phyloP scores from a whole-genome alignment of 2,888 invertebrate species.

The Acleris laterana region DNA sequence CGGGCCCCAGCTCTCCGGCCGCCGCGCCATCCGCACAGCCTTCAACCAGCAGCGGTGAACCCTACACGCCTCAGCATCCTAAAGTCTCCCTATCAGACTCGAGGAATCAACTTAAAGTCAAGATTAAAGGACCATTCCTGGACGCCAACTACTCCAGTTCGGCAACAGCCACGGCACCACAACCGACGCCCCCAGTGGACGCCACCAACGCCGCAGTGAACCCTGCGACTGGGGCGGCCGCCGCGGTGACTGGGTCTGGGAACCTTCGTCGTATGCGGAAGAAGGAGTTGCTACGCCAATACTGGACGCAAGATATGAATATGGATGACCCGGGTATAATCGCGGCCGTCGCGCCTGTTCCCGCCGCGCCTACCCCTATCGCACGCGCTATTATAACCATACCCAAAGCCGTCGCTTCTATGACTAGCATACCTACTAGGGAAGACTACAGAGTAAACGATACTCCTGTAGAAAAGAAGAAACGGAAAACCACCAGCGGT shows the following conservation, averaged over 20 bases:
- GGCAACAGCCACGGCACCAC: constrained; percentile 83
- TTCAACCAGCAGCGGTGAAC: constrained; percentile 14
- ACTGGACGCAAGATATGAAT: constrained; percentile 93
- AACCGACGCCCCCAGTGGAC: constrained; percentile 73
- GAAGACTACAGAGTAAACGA: constrained; percentile 91
- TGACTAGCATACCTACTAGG: constrained; percentile 93
- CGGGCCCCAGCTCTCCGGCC: constrained; percentile 55
- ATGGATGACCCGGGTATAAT: constrained; percentile 89
- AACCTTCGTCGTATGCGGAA: constrained; percentile 94
- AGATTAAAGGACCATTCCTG: constrained; percentile 94
- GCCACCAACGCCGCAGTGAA: constrained; percentile 66
- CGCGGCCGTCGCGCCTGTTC: constrained; percentile 75
- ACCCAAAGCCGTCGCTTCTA: constrained; percentile 95
- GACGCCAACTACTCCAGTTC: constrained; percentile 89
- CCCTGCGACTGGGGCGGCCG: constrained; percentile 71
- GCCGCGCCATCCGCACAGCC: constrained; percentile 8
- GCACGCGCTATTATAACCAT: constrained; percentile 91
- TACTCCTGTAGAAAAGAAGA: constrained; percentile 88
- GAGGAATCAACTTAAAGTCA: constrained; percentile 93
- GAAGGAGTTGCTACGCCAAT: constrained; percentile 92
- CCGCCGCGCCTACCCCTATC: constrained; percentile 85
- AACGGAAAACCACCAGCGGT: constrained; percentile 82
- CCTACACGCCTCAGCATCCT: constrained; percentile 65
- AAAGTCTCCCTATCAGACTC: constrained; percentile 92
- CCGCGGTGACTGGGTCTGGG: constrained; percentile 86